Evolutionary conservation across 2,797 vertebrate genomes (phyloP).

Genomic region (Sebastes trivittatus): DNA sequence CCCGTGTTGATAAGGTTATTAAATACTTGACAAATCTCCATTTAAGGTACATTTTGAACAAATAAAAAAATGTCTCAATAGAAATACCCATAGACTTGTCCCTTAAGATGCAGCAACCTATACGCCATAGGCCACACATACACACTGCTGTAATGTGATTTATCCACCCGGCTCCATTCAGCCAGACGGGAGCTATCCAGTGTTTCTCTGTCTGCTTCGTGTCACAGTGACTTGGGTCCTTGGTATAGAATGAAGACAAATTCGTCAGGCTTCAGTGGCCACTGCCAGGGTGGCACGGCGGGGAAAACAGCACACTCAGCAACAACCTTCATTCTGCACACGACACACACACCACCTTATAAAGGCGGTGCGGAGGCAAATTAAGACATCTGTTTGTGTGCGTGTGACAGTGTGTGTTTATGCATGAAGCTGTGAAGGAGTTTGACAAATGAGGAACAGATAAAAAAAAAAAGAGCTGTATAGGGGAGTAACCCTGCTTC

Average conservation of each 20-base stretch:
- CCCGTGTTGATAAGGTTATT: too few species aligned
- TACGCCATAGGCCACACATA: background rate
- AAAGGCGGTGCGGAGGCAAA: background rate
- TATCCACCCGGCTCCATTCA: slow-evolving; percentile 6
- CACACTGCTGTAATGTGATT: slow-evolving; percentile 10
- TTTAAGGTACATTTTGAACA: too few species aligned
- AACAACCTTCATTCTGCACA: slow-evolving; percentile 35
- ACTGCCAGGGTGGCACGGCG: slow-evolving; percentile 22
- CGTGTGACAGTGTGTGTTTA: slow-evolving; percentile 21
- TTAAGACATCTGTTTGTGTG: slow-evolving; percentile 23
- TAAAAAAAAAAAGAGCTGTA: background rate
- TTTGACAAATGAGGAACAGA: slow-evolving; percentile 17
- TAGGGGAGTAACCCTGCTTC: background rate
- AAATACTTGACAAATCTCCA: too few species aligned
- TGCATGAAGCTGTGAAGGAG: slow-evolving; percentile 15
- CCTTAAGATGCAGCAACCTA: background rate
- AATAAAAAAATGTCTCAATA: too few species aligned
- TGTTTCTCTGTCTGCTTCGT: slow-evolving; percentile 32
- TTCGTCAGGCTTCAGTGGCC: slow-evolving; percentile 52
- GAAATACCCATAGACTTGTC: background rate
- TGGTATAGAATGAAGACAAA: slow-evolving; percentile 63
- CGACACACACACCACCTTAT: background rate
- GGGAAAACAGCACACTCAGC: slow-evolving; percentile 65
- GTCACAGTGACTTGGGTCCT: slow-evolving; percentile 48
- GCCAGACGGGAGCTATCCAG: background rate